Percentiles rank a stretch among this genome's conserved stretches.
Evolutionary conservation across 2,113 vertebrate species (phyloP).

Genomic region (Semnornis frantzii): DNA sequence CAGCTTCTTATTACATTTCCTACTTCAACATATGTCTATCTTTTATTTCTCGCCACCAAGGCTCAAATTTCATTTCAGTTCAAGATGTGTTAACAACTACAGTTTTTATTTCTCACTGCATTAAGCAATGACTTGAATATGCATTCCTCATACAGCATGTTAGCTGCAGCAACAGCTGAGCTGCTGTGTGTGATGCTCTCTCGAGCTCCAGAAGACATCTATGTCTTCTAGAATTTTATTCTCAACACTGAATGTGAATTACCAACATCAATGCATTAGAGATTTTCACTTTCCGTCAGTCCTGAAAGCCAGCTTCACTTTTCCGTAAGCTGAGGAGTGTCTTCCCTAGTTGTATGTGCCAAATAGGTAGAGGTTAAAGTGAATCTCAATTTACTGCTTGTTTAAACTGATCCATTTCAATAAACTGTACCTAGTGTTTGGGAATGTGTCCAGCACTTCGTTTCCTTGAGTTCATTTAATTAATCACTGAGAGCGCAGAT

Average conservation of each 20-base stretch:
- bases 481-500: constrained; percentile 6
- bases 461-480: constrained; percentile 23
- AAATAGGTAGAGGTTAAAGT: constrained; percentile 67
- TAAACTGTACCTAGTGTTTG: constrained; percentile 65
- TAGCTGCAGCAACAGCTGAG: background rate
- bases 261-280: background rate
- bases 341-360: constrained; percentile 76
- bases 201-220: background rate
- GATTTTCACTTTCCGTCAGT: constrained; percentile 12
- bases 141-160: background rate
- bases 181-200: background rate
- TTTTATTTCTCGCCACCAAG: background rate
- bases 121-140: background rate
- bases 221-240: background rate
- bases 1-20: background rate
- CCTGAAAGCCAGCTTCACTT: constrained; percentile 35
- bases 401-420: constrained; percentile 78
- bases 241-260: background rate
- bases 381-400: constrained; percentile 79
- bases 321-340: constrained; percentile 63
- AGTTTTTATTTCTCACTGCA: background rate
- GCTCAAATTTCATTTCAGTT: background rate
- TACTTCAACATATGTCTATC: background rate
- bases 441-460: constrained; percentile 38
- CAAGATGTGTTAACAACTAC: background rate